Percentiles rank a stretch among this genome's conserved stretches.
These are phyloP conservation scores for Aplysina aerophoba DNA, from an alignment of 37 sponge, comb jelly and placozoan genomes.

Conservation along the genomic window DNA sequence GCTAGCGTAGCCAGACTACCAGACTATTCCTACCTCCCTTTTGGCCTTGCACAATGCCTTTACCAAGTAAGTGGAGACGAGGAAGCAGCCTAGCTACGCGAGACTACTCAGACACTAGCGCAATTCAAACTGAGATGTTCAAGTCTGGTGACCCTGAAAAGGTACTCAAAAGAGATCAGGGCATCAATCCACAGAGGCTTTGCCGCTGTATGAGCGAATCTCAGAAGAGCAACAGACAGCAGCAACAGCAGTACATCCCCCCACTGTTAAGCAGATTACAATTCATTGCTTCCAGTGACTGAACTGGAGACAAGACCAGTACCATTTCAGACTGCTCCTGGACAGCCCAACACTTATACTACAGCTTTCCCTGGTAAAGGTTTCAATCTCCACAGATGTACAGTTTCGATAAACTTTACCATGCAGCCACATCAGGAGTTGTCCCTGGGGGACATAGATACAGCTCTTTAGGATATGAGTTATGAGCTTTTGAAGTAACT, in stretches of 20 bases:
- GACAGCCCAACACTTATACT: background rate
- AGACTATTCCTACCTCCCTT: no score
- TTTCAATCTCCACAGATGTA: slow-evolving; percentile 1
- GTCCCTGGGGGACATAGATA: background rate
- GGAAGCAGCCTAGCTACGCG: no score
- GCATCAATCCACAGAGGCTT: slow-evolving; percentile 8
- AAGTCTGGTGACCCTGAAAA: no score
- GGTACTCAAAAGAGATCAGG: slow-evolving; percentile 3
- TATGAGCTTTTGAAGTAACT: no score
- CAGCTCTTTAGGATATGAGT: background rate
- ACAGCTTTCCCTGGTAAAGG: background rate
- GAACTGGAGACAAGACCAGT: no score
- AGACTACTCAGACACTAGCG: no score
- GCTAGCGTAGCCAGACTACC: no score
- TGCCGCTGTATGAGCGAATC: background rate
- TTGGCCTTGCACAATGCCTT: no score
- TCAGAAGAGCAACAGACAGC: slow-evolving; percentile 13
- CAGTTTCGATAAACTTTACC: slow-evolving; percentile 1
- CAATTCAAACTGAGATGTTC: no score
- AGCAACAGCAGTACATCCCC: slow-evolving; percentile 10
- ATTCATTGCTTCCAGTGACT: background rate
- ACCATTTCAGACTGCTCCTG: background rate
- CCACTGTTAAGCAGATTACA: slow-evolving; percentile 9
- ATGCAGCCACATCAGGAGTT: slow-evolving; percentile 12
- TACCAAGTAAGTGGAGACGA: no score